Evolutionary conservation across 1,140 invertebrate species (phyloP).

Genomic region (Melanaphis sacchari): DNA sequence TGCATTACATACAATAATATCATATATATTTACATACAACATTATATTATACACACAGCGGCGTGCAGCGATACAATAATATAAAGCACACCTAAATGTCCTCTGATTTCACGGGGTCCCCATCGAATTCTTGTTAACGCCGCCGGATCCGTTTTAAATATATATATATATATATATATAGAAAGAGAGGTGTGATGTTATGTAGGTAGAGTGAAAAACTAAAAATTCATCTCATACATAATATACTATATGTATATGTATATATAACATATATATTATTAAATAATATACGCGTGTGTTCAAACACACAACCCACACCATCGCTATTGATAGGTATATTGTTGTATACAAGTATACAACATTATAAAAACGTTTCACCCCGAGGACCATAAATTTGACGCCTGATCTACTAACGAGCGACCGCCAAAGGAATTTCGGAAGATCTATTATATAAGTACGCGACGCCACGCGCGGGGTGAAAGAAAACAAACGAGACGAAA

Average conservation of each 20-base stretch:
- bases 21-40: not conserved
- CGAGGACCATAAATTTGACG: constrained; percentile 48
- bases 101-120: constrained; percentile 17
- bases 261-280: not conserved
- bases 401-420: constrained; percentile 20
- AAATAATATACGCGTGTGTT: not conserved
- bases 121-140: constrained; percentile 51
- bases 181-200: not conserved
- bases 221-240: not conserved
- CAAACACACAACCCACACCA: not conserved
- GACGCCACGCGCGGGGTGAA: not conserved
- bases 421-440: constrained; percentile 28
- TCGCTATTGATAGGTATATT: too few species aligned
- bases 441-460: not conserved
- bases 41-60: not conserved
- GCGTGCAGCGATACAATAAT: not conserved
- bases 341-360: too few species aligned
- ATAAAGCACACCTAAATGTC: not conserved
- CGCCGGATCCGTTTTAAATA: not conserved
- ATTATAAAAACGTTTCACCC: constrained; percentile 26
- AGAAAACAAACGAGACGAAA: constrained; percentile 29
- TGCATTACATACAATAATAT: not conserved
- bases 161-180: too few species aligned
- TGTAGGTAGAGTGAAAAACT: not conserved
- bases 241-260: not conserved